Conservation (phyloP, 1,140 invertebrate genomes). For the Aphis gossypii region DNA sequence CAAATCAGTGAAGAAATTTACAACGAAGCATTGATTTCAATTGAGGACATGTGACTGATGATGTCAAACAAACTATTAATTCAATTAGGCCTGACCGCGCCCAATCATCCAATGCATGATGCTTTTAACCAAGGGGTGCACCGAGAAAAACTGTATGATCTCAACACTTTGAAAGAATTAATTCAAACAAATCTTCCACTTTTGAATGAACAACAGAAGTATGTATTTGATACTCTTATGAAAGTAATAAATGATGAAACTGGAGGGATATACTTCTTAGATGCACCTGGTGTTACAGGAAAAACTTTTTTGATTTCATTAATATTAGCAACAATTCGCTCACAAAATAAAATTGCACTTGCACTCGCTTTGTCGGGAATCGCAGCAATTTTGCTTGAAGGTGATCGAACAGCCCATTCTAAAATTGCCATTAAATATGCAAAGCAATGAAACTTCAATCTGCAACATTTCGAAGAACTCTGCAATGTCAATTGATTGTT, state of each 20-base stretch:
- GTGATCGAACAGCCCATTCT: constrained; percentile 59
- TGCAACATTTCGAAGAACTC: constrained; percentile 60
- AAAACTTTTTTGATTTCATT: no score
- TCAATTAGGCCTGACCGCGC: background rate
- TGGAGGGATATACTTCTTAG: no score
- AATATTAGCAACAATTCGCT: background rate
- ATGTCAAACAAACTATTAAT: constrained; percentile 9
- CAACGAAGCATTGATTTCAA: constrained; percentile 7
- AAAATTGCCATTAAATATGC: constrained; percentile 64
- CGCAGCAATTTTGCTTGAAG: no score
- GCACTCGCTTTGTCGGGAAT: no score
- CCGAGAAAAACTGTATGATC: constrained; percentile 63
- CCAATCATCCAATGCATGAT: background rate
- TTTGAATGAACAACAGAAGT: background rate
- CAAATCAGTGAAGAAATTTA: constrained; percentile 62
- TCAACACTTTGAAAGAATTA: constrained; percentile 58
- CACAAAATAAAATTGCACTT: no score
- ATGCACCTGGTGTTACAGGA: no score
- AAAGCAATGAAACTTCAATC: constrained; percentile 57
- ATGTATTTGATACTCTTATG: no score
- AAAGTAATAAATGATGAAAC: no score
- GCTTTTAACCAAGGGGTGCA: constrained; percentile 63
- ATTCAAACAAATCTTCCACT: constrained; percentile 60
- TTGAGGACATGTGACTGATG: constrained; percentile 59
- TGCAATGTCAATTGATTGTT: background rate